These are phyloP conservation scores for Zeus faber DNA, from an alignment of 2,113 vertebrate genomes.

Conservation along the genomic window DNA sequence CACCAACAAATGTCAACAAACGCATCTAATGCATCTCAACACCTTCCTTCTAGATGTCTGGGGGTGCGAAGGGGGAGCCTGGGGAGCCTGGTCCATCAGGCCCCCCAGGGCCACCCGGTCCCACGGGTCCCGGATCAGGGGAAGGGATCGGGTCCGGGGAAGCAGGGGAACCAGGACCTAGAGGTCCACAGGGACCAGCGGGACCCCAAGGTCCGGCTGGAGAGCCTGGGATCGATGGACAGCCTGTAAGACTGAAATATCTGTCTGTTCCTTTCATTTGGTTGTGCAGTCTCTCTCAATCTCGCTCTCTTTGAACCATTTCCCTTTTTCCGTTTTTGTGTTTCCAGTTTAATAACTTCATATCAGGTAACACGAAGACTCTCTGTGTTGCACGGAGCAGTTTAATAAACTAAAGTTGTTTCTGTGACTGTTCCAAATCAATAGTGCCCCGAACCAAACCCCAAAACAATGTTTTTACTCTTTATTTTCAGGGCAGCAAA, in stretches of 20 bases:
- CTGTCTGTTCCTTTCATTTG: background rate
- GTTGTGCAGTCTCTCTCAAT: background rate
- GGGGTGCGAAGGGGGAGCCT: slow-evolving; percentile 67
- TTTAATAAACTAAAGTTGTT: background rate
- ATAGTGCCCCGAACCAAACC: background rate
- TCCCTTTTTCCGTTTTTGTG: no score
- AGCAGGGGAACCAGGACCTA: slow-evolving; percentile 56
- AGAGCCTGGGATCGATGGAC: slow-evolving; percentile 60
- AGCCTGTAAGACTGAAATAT: slow-evolving; percentile 68
- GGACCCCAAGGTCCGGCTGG: slow-evolving; percentile 58
- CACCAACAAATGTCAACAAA: slow-evolving; percentile 5
- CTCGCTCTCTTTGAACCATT: no score
- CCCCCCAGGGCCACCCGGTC: slow-evolving; percentile 59
- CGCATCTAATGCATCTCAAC: no score
- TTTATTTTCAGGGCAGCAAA: slow-evolving; percentile 67
- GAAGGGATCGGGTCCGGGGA: slow-evolving; percentile 11
- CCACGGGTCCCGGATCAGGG: slow-evolving; percentile 36
- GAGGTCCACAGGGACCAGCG: slow-evolving; percentile 61
- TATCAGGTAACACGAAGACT: no score
- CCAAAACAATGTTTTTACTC: no score
- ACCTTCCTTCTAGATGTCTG: slow-evolving; percentile 48
- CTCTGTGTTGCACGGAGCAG: no score
- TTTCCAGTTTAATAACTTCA: no score
- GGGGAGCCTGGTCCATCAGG: slow-evolving; percentile 65
- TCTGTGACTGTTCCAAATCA: background rate